Evolutionary conservation across 2,888 invertebrate species (phyloP).

Genomic region (Myopa testacea): DNA sequence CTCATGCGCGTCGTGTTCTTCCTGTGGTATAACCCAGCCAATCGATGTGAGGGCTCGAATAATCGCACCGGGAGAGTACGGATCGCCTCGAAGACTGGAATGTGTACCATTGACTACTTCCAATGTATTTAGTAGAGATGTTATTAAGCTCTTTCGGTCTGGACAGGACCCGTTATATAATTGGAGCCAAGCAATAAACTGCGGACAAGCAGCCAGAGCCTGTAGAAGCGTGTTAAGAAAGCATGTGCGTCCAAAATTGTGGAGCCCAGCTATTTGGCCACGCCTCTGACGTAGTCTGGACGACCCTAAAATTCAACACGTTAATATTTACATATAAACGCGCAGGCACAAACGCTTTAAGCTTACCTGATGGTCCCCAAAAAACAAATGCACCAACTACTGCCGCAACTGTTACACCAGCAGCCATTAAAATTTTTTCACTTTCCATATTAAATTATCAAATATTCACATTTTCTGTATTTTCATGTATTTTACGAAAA

Average conservation of each 20-base stretch:
- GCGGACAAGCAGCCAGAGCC: conserved; percentile 88
- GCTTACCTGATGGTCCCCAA: conserved; percentile 74
- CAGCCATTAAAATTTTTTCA: conserved; percentile 82
- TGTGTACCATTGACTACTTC: conserved; percentile 80
- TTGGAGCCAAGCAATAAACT: conserved; percentile 85
- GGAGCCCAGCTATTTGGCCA: conserved; percentile 85
- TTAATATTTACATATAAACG: conserved; percentile 8
- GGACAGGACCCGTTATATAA: conserved; percentile 72
- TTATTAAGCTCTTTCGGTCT: conserved; percentile 79
- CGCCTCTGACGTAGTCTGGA: conserved; percentile 73
- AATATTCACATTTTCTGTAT: conserved; percentile 20
- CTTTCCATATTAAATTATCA: conserved; percentile 68
- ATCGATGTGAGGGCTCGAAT: conserved; percentile 79
- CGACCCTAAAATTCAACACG: conserved; percentile 49
- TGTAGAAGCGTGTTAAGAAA: conserved; percentile 93
- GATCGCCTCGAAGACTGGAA: conserved; percentile 73
- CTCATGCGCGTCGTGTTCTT: conserved; percentile 96
- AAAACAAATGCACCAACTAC: conserved; percentile 86
- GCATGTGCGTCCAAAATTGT: conserved; percentile 92
- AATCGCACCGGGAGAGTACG: conserved; percentile 76
- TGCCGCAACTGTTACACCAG: conserved; percentile 81
- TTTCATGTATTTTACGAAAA: background rate
- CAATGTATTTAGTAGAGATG: conserved; percentile 79
- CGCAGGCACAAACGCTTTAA: background rate
- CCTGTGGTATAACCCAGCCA: conserved; percentile 91